These are phyloP conservation scores for Lasioglossum zephyrum DNA, from an alignment of 2,888 invertebrate genomes.

Conservation along the genomic window DNA sequence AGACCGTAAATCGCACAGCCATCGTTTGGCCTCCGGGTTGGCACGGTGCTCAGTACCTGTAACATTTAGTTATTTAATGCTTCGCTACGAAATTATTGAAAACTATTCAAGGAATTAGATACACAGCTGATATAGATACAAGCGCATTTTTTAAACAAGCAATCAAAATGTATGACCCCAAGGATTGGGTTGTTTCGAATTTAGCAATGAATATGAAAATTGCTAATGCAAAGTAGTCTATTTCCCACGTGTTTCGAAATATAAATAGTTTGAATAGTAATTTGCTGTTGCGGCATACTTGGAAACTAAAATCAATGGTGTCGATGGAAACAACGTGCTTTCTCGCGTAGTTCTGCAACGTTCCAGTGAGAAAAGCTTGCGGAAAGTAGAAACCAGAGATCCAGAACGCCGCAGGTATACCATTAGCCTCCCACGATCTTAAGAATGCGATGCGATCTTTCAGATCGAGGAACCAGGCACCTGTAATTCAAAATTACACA, in stretches of 20 bases:
- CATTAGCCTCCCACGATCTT: slow-evolving; percentile 87
- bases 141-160: too few relatives aligned
- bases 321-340: slow-evolving; percentile 92
- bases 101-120: too few relatives aligned
- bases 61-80: neutral
- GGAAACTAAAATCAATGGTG: slow-evolving; percentile 87
- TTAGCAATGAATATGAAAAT: neutral
- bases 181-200: too few relatives aligned
- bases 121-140: too few relatives aligned
- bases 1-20: slow-evolving; percentile 89
- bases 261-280: neutral
- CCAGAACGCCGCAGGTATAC: slow-evolving; percentile 92
- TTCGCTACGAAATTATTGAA: too few relatives aligned
- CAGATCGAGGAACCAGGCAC: slow-evolving; percentile 89
- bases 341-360: slow-evolving; percentile 92
- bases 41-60: slow-evolving; percentile 84
- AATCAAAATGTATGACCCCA: too few relatives aligned
- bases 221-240: neutral
- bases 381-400: slow-evolving; percentile 95
- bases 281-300: slow-evolving; percentile 82
- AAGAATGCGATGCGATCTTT: slow-evolving; percentile 88
- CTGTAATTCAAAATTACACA: slow-evolving; percentile 79
- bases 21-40: slow-evolving; percentile 85
- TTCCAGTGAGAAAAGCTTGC: slow-evolving; percentile 93
- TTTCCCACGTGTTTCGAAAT: neutral